Conservation (phyloP, 1,140 invertebrate genomes). For the Brachystomella parvula region DNA sequence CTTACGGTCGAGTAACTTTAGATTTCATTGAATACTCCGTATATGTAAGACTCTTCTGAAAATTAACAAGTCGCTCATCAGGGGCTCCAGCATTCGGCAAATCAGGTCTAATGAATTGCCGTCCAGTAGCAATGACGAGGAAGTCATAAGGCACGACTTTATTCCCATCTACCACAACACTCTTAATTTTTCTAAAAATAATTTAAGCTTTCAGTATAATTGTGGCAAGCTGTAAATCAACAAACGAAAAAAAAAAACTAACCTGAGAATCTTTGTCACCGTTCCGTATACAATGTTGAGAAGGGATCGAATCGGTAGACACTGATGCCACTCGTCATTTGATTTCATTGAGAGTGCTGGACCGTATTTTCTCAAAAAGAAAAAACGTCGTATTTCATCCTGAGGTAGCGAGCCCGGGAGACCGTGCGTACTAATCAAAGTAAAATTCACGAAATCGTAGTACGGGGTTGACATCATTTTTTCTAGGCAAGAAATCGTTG, state of each 20-base stretch:
- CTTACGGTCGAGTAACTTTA: not conserved
- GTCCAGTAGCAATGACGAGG: slow-evolving; percentile 52
- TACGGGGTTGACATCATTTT: slow-evolving; percentile 48
- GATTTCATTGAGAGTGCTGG: slow-evolving; percentile 39
- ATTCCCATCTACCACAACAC: slow-evolving; percentile 48
- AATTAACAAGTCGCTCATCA: slow-evolving; percentile 18
- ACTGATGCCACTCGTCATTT: slow-evolving; percentile 22
- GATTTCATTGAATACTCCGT: too few species aligned
- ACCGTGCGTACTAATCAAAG: slow-evolving; percentile 57
- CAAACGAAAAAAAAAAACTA: slow-evolving; percentile 14
- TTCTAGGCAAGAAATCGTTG: slow-evolving; percentile 60
- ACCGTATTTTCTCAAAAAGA: slow-evolving; percentile 46
- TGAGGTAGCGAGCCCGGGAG: slow-evolving; percentile 49
- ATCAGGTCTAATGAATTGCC: slow-evolving; percentile 47
- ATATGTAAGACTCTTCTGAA: slow-evolving; percentile 17
- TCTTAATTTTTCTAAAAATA: slow-evolving; percentile 48
- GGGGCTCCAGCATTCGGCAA: slow-evolving; percentile 21
- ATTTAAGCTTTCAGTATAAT: too few species aligned
- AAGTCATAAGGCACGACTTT: slow-evolving; percentile 53
- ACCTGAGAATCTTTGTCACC: slow-evolving; percentile 51
- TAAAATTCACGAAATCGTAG: slow-evolving; percentile 52
- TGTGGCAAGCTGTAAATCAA: not conserved
- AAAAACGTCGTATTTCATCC: slow-evolving; percentile 42
- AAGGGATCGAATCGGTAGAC: slow-evolving; percentile 46
- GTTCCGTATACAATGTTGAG: slow-evolving; percentile 50